Percentiles rank a stretch among this genome's conserved stretches.
Conservation (phyloP, 2,888 invertebrate species). For the Choristoneura rosaceana region DNA sequence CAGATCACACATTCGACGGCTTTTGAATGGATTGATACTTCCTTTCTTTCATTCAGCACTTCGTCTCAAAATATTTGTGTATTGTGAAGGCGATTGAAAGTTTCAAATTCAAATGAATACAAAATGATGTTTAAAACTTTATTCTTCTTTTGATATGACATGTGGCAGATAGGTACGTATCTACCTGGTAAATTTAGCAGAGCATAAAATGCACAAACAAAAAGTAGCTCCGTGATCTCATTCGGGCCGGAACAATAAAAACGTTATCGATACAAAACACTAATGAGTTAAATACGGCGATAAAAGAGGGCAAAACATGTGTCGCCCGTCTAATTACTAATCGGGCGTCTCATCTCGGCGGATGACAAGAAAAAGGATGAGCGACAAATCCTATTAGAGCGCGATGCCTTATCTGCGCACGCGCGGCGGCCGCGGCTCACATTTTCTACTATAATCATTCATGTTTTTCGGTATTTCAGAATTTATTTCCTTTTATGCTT, state of each 20-base stretch:
- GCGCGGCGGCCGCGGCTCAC: conserved; percentile 52
- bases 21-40: conserved; percentile 72
- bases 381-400: conserved; percentile 74
- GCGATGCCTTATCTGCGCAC: conserved; percentile 69
- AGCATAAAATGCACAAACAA: conserved; percentile 8
- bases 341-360: conserved; percentile 74
- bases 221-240: conserved; percentile 44
- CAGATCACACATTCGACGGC: conserved; percentile 62
- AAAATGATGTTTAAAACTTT: conserved; percentile 4
- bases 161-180: background rate
- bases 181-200: background rate
- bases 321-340: conserved; percentile 83
- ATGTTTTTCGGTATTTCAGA: conserved; percentile 34
- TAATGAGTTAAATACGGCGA: conserved; percentile 74
- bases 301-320: conserved; percentile 79
- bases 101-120: conserved; percentile 22
- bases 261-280: conserved; percentile 53
- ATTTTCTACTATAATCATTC: conserved; percentile 12
- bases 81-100: conserved; percentile 33
- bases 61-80: conserved; percentile 45
- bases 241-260: conserved; percentile 61
- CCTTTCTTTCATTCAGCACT: conserved; percentile 56
- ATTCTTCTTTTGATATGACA: background rate
- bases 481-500: conserved; percentile 23
- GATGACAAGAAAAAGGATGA: conserved; percentile 72